Percentiles rank a stretch among this genome's conserved stretches.
These are phyloP conservation scores for Glareola pratincola DNA, from an alignment of 2,113 vertebrate genomes.

Conservation along the genomic window DNA sequence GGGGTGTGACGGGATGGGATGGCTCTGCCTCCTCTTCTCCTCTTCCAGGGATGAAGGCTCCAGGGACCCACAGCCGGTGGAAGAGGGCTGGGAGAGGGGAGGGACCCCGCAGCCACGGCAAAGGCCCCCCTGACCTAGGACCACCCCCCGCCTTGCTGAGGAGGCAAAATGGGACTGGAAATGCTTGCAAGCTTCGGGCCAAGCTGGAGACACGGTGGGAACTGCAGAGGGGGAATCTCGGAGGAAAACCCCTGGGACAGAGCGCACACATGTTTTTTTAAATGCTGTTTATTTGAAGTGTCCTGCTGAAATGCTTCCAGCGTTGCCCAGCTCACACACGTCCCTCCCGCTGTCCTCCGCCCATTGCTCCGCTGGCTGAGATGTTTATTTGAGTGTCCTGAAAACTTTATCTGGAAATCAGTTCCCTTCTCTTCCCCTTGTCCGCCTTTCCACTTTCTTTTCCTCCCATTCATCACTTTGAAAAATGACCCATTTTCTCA, in stretches of 20 bases:
- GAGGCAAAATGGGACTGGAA: not conserved
- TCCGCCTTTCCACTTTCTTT: conserved; percentile 59
- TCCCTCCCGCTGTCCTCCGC: not conserved
- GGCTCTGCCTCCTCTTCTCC: not conserved
- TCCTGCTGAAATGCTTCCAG: conserved; percentile 22
- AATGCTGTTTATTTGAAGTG: conserved; percentile 13
- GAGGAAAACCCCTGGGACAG: not conserved
- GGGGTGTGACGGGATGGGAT: not conserved
- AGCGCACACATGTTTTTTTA: not conserved
- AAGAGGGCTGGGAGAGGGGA: not conserved
- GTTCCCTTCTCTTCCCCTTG: conserved; percentile 48
- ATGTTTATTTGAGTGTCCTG: conserved; percentile 61
- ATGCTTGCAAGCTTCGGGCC: not conserved
- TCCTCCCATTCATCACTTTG: conserved; percentile 69
- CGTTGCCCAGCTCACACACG: not conserved
- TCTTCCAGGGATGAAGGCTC: not conserved
- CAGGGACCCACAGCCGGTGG: fast-evolving
- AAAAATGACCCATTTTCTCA: conserved; percentile 16
- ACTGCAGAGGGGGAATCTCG: not conserved
- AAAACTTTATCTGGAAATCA: conserved; percentile 61
- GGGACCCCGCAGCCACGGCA: not conserved
- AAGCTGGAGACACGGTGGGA: not conserved
- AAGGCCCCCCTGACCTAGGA: not conserved
- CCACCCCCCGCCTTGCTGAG: not conserved
- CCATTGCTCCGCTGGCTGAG: not conserved